Base-by-base conservation (phyloP, 1,140 invertebrate genomes). In the Cataglyphis hispanica region DNA sequence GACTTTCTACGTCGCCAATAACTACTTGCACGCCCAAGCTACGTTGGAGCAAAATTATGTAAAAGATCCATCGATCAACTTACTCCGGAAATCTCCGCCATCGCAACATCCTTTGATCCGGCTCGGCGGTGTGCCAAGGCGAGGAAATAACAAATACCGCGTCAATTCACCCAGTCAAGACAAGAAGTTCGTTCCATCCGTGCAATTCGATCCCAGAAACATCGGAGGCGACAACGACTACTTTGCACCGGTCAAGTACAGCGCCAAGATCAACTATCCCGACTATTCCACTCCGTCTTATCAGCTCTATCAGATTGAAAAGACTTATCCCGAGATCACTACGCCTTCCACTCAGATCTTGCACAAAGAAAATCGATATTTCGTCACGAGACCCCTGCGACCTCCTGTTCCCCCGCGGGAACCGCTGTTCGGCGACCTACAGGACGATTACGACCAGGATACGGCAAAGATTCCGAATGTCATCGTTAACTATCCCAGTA, bases 1-100 rank as follows among this genome's bases (percentile, higher is more conserved):
- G 96, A 97, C 97, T 46, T 98, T 97, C 92, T 98, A 98, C 92
- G 95, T 97, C 25, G 96, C 96, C 1, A 97, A 96, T 80, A 96
- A 96, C 88, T 95, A 96, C 91, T 87, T 93, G 0, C 91, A 89
- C 75, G 34, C 56, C 0, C 86, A 87, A 7, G 22, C 19, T 0
- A 13, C 66, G 22, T 8, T 53, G 0, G 8, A 34, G 5, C 87
- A 86, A 10, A 27, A 8, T 25, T 58, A 83, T 19, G 61, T 27
- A 10, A 86, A 84, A 0, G 76, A 85, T 4, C 10, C 37, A 3
- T 66, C 75, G 27, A 60, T 3, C 2, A 40, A 16, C 1, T 22
- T 63, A 0, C 2, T 31, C 4, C 22, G 34, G 5, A 64, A 75
- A 46, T 63, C 6, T 0, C 13, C 64, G 0, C 13, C 31, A 0